A percentile compares a stretch with the other conserved stretches of the same genome.
Conservation (phyloP, 2,888 invertebrate genomes). For the Macaria liturata region DNA sequence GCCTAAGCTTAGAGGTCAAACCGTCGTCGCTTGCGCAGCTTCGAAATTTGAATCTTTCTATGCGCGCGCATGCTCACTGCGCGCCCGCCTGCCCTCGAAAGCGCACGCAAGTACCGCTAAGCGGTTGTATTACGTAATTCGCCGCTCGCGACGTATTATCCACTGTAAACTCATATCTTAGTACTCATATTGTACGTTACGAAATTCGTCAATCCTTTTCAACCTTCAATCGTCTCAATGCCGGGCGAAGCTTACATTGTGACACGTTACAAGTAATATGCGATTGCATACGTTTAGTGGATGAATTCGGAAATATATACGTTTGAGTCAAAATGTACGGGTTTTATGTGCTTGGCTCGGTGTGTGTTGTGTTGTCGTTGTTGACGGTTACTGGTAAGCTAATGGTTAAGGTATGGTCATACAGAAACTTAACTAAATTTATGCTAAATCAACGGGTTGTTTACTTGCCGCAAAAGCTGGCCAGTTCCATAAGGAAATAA, state of each 20-base stretch:
- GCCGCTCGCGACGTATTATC: constrained; percentile 46
- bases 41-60: constrained; percentile 35
- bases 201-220: constrained; percentile 65
- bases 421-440: too few relatives aligned
- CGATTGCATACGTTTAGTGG: constrained; percentile 58
- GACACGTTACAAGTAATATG: constrained; percentile 53
- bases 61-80: constrained; percentile 56
- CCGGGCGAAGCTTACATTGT: constrained; percentile 60
- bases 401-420: constrained; percentile 6
- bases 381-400: constrained; percentile 62
- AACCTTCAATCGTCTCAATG: constrained; percentile 65
- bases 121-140: constrained; percentile 50
- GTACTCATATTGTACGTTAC: constrained; percentile 54
- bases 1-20: constrained; percentile 51
- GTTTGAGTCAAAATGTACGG: constrained; percentile 55
- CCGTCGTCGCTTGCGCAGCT: constrained; percentile 18
- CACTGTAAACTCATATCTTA: constrained; percentile 44
- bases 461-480: too few relatives aligned
- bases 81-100: constrained; percentile 63
- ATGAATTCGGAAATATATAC: constrained; percentile 47
- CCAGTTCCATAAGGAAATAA: too few relatives aligned
- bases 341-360: constrained; percentile 48
- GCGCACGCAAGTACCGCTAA: constrained; percentile 61
- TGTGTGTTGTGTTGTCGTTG: constrained; percentile 53
- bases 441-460: too few relatives aligned